Evolutionary conservation across 2,797 vertebrate species (phyloP), one percentile per base, ranked within the genome.

Genomic region (Distichodus sexfasciatus): DNA sequence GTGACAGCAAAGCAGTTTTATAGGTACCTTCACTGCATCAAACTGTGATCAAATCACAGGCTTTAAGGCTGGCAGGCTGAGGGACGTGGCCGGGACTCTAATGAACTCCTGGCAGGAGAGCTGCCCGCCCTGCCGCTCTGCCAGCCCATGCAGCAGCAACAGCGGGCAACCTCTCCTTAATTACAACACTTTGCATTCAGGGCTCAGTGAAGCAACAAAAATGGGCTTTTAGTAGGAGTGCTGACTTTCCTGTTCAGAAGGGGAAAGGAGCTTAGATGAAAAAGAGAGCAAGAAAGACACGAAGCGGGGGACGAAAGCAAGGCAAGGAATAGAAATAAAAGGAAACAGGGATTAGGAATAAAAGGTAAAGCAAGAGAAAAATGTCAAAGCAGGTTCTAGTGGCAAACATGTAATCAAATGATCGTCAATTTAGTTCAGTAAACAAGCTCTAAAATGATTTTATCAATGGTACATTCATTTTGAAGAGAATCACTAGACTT

Each of bases 31-130:
- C 67, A 74, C 80, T 77, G 75, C 81, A 76, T 72, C 62, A 76
- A 58, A 76, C 78, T 73, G 80, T 78, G 86, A 89, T 86, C 83
- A 84, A 88, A 87, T 83, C 82, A 78, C 77, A 75, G 85, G 83
- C 87, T 82, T 81, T 69, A 83, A 84, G 84, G 78, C 79, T 84
- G 81, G 79, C 83, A 87, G 82, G 71, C 64, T 69, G 64, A 71
- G 84, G 85, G 77, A 87, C 84, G 84, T 72, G 81, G 79, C 73
- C 76, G 83, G 82, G 86, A 84, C 84, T 78, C 76, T 87, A 91
- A 90, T 88, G 78, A 80, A 66, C 78, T 79, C 67, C 24, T 63
- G 77, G 72, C 70, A 74, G 68, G 67, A 64, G 60, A 54, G 29
- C 44, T 41, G 68, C 40, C 40, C 55, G 48, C 47, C 69, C 73